Evolutionary conservation across 2,113 vertebrate species (phyloP).

Genomic region (Acanthisitta chloris): DNA sequence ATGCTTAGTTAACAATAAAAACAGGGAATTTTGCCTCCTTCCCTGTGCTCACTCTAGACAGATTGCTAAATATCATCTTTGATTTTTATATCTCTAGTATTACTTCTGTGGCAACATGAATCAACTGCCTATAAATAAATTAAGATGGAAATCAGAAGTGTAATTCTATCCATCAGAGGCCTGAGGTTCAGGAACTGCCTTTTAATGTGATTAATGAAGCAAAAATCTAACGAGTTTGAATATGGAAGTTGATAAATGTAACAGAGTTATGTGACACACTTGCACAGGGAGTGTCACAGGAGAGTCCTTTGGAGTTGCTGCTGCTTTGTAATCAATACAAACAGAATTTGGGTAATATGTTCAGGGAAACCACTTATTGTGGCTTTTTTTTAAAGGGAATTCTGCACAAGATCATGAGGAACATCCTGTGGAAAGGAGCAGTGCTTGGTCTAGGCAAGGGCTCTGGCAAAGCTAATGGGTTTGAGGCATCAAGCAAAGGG

Average conservation of each 20-base stretch:
- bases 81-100: background rate
- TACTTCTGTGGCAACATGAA: background rate
- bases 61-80: background rate
- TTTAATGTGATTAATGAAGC: background rate
- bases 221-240: background rate
- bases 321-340: background rate
- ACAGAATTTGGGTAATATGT: background rate
- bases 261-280: background rate
- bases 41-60: background rate
- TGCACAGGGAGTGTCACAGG: background rate
- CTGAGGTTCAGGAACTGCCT: background rate
- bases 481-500: background rate
- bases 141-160: background rate
- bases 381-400: background rate
- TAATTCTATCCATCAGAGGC: background rate
- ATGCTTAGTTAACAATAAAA: background rate
- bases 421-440: rapidly evolving
- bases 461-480: background rate
- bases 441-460: background rate
- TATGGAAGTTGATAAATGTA: background rate
- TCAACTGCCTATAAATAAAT: background rate
- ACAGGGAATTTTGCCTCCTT: background rate
- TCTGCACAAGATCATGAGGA: background rate
- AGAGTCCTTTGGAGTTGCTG: background rate
- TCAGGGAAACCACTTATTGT: background rate